Base-by-base conservation (phyloP, 1,140 invertebrate genomes). In the Patella vulgata region DNA sequence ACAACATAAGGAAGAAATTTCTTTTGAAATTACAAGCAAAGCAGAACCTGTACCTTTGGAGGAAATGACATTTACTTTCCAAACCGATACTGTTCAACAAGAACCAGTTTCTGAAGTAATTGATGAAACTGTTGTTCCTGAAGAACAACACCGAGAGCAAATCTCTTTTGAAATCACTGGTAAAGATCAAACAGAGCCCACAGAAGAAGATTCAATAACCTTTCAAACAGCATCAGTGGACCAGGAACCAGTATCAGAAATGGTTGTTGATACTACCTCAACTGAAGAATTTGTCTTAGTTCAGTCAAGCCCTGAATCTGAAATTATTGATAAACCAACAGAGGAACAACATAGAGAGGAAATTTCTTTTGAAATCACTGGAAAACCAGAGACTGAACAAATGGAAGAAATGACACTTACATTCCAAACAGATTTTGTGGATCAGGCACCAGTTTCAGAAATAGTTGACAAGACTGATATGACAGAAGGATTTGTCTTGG, bases 121-220 rank as follows among this genome's bases (percentile, higher is more conserved):
- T 27, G 42, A 56, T 25, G 27, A 59, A 28, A 66, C 53, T 27
- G 50, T 62, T 39, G 59, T 59, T 31, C 58, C 66, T 6, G 57
- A 62, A 27, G 70, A 73, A 46, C 58, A 53, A 2, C 55, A 68
- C 51, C 59, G 33, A 42, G 68, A 77, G 40, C 73, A 77, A 58
- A 27, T 75, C 3, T 71, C 57, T 14, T 39, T 77, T 27, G 68
- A 77, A n/a, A 60, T 77, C 21, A 27, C 64, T 48, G 71, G 73
- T 4, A 68, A 68, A 50, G 59, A 60, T 54, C 59, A 64, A 39
- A 46, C 58, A 28, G 23, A 48, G 23, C 46, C 46, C 28, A 27
- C 63, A 11, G 59, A 63, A 42, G 63, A 66, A 40, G 47, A 63
- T 42, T 36, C 51, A 42, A 39, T 70, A 4, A 66, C 63, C 23